A percentile compares a stretch with the other conserved stretches of the same genome.
Conservation (phyloP, 2,888 invertebrate genomes). For the Amitus sp. region DNA sequence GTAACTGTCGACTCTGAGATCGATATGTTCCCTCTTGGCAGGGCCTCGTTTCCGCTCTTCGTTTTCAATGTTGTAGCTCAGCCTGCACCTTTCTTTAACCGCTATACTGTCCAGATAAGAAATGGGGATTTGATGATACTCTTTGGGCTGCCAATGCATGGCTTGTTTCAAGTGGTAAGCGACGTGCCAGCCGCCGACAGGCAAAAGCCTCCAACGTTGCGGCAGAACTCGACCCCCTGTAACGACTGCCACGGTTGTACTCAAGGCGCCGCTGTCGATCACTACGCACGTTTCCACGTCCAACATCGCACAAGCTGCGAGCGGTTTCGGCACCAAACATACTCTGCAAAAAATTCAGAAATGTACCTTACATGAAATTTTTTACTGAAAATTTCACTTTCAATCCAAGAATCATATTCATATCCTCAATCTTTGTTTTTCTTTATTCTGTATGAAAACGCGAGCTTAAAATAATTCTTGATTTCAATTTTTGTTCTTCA, state of each 20-base stretch:
- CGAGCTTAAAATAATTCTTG: no score
- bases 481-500: no score
- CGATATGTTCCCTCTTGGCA: constrained; percentile 55
- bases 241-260: constrained; percentile 64
- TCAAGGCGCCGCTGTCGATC: constrained; percentile 65
- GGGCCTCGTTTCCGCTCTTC: constrained; percentile 53
- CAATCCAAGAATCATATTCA: no score
- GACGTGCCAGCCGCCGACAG: constrained; percentile 65
- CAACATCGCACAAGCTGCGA: constrained; percentile 62
- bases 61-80: constrained; percentile 62
- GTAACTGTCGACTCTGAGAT: constrained; percentile 58
- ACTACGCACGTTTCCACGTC: constrained; percentile 64
- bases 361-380: no score
- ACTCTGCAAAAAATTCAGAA: constrained; percentile 49
- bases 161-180: constrained; percentile 64
- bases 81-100: constrained; percentile 63
- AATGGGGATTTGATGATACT: constrained; percentile 62
- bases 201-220: constrained; percentile 59
- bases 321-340: constrained; percentile 63
- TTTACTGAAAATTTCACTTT: no score
- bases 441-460: no score
- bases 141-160: constrained; percentile 62
- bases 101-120: constrained; percentile 61
- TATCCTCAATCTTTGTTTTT: no score
- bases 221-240: constrained; percentile 62